Percentiles rank a stretch among this genome's conserved stretches.
Evolutionary conservation across 2,888 invertebrate species (phyloP).

Genomic region (Eupeodes latifasciatus): DNA sequence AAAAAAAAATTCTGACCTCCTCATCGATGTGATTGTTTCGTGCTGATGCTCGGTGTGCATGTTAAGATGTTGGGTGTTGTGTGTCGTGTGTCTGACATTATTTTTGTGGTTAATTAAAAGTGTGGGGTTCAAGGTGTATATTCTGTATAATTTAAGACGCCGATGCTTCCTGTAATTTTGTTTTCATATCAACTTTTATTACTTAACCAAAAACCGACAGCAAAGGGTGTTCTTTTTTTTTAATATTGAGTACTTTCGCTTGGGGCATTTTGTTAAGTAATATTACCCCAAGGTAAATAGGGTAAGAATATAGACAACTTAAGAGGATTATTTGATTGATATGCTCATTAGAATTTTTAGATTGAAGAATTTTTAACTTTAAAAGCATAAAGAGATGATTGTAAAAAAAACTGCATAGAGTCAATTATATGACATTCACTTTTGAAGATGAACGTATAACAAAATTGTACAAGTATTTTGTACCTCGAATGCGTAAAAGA

Average conservation of each 20-base stretch:
- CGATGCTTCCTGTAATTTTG: conserved; percentile 68
- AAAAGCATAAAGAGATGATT: too few species aligned
- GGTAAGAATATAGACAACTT: conserved; percentile 41
- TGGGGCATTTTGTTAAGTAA: conserved; percentile 46
- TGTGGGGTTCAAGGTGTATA: conserved; percentile 45
- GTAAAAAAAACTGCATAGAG: too few species aligned
- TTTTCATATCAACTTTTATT: conserved; percentile 18
- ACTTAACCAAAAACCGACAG: not conserved
- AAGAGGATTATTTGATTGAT: conserved; percentile 51
- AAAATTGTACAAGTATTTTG: too few species aligned
- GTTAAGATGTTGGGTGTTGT: not conserved
- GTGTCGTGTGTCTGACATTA: conserved; percentile 5
- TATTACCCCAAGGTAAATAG: not conserved
- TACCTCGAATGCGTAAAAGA: too few species aligned
- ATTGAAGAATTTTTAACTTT: too few species aligned
- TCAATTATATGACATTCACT: too few species aligned
- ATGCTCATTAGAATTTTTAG: too few species aligned
- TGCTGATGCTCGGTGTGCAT: conserved; percentile 30
- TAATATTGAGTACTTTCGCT: not conserved
- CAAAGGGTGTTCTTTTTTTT: conserved; percentile 42
- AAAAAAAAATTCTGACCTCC: conserved; percentile 43
- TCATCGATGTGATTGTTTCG: conserved; percentile 55
- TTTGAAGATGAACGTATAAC: too few species aligned
- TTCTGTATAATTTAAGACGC: conserved; percentile 29
- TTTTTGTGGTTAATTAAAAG: conserved; percentile 29